Conservation (phyloP, 2,888 invertebrate species). For the Cataglyphis cursor region DNA sequence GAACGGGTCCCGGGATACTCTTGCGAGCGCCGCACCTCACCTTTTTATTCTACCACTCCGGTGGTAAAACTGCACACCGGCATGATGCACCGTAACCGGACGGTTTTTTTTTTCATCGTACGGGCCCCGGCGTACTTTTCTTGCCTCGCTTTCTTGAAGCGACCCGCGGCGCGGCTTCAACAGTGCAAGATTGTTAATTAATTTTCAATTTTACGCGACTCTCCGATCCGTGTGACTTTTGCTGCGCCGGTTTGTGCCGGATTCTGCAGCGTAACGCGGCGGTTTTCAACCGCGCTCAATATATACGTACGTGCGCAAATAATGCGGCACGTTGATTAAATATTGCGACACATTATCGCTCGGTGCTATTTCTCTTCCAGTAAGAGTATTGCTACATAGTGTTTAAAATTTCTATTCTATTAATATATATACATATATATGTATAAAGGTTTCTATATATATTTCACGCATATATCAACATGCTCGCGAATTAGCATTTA, state of each 20-base stretch:
- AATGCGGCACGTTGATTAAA: constrained; percentile 41
- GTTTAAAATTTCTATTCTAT: constrained; percentile 27
- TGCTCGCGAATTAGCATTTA: constrained; percentile 40
- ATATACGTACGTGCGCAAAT: constrained; percentile 33
- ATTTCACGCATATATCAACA: constrained; percentile 6
- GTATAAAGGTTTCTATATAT: neutral
- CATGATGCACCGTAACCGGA: constrained; percentile 55
- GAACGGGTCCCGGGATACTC: constrained; percentile 37
- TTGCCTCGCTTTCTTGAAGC: constrained; percentile 33
- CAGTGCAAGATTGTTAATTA: constrained; percentile 61
- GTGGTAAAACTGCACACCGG: constrained; percentile 42
- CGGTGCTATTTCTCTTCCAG: constrained; percentile 19
- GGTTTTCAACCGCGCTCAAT: constrained; percentile 56
- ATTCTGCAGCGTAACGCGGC: constrained; percentile 59
- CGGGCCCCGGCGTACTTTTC: constrained; percentile 31
- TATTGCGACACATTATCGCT: constrained; percentile 33
- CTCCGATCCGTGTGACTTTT: constrained; percentile 42
- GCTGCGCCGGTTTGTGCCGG: constrained; percentile 38
- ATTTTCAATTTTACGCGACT: constrained; percentile 55
- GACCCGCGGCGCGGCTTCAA: constrained; percentile 14
- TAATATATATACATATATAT: neutral
- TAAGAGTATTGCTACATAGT: constrained; percentile 12
- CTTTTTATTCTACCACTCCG: constrained; percentile 34
- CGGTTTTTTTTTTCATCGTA: constrained; percentile 26
- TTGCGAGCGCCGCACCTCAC: constrained; percentile 36